These are phyloP conservation scores for Euplagia quadripunctaria DNA, from an alignment of 2,888 invertebrate species.

Conservation along the genomic window DNA sequence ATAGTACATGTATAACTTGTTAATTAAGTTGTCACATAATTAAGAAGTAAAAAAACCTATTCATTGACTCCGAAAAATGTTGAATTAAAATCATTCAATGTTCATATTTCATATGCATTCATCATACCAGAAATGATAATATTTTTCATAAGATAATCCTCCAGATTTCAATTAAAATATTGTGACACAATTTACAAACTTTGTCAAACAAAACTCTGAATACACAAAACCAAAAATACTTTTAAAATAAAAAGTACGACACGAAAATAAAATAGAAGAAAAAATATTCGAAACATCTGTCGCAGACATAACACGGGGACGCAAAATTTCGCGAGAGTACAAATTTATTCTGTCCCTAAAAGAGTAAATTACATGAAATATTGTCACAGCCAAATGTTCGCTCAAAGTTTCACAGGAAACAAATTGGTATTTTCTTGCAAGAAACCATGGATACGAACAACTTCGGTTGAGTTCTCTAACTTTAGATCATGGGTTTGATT, in stretches of 20 bases:
- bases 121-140: background rate
- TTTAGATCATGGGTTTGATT: slow-evolving; percentile 26
- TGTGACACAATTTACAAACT: slow-evolving; percentile 21
- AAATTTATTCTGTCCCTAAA: slow-evolving; percentile 80
- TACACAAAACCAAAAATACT: slow-evolving; percentile 23
- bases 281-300: slow-evolving; percentile 69
- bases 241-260: slow-evolving; percentile 34
- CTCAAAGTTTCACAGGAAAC: slow-evolving; percentile 56
- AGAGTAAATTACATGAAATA: slow-evolving; percentile 82
- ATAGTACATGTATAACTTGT: no score
- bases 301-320: slow-evolving; percentile 60
- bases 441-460: slow-evolving; percentile 23
- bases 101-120: no score
- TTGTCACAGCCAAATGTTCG: slow-evolving; percentile 73
- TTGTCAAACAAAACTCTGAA: slow-evolving; percentile 24
- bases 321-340: slow-evolving; percentile 52
- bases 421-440: slow-evolving; percentile 61
- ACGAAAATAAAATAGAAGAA: slow-evolving; percentile 51
- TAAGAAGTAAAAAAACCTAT: no score
- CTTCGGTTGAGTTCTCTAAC: slow-evolving; percentile 35
- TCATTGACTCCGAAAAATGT: no score
- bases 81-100: no score
- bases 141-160: background rate
- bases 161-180: slow-evolving; percentile 14
- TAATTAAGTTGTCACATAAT: no score